phyloP scores from a whole-genome alignment of 2,113 vertebrate species.

The Ctenodactylus gundi region DNA sequence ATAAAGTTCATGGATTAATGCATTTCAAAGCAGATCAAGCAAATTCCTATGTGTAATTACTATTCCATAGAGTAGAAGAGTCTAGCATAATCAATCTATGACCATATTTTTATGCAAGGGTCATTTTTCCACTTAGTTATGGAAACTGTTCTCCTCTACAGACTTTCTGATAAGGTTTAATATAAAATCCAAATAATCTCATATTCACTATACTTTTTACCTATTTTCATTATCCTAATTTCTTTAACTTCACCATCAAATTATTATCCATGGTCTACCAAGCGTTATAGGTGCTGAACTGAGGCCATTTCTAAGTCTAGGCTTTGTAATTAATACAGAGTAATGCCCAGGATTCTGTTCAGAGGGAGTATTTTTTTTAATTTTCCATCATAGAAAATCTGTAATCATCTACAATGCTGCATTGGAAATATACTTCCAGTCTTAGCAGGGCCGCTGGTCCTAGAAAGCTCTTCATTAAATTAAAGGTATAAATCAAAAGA shows the following conservation, averaged over 20 bases:
- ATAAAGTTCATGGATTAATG: not conserved
- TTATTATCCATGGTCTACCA: not conserved
- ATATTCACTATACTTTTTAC: not conserved
- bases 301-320: not conserved
- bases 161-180: not conserved
- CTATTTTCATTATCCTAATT: not conserved
- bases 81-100: not conserved
- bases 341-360: not conserved
- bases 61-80: not conserved
- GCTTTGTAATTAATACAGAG: rapidly evolving
- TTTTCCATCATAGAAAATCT: not conserved
- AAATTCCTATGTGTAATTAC: not conserved
- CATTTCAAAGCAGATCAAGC: not conserved
- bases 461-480: not conserved
- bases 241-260: not conserved
- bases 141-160: not conserved
- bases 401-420: not conserved
- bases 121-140: not conserved
- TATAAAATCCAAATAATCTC: not conserved
- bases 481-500: not conserved
- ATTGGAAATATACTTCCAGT: not conserved
- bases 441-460: not conserved
- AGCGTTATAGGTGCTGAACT: not conserved
- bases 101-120: not conserved
- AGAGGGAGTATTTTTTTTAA: not conserved